Evolutionary conservation across 2,888 invertebrate species (phyloP), one percentile per base, ranked within the genome.

Genomic region (Tyria jacobaeae): DNA sequence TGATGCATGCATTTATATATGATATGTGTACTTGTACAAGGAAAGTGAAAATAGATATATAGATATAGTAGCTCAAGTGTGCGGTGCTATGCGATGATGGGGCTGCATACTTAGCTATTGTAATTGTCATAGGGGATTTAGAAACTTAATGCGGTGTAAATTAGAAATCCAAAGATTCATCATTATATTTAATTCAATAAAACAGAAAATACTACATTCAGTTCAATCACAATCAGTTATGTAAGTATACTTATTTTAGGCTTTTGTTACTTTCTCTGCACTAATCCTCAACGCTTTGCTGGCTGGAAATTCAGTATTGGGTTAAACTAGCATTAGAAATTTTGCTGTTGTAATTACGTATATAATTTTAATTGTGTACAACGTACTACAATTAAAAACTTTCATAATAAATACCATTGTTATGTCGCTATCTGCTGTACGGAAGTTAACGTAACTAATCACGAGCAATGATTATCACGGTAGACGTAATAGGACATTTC

Each of bases 391-490:
- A 41, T 41, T 17, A 0, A n/a, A 12, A 12, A 9, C 25, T 12
- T 54, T 41, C 7, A 5, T 17, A 54, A 25, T 17, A 14, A 55
- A 55, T 14, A 21, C 54, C 44, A 41, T 54, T 14, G 21, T 27
- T 17, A 9, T 12, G 4, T n/a, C n/a, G 27, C 31, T 25, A 50
- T 44, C 15, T 56, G 14, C 41, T 35, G 7, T 51, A 25, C 14
- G 34, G 14, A 52, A 57, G 35, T 37, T 47, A 6, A 39, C 31
- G 21, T 24, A 52, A 51, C 52, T 52, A 57, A 57, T 61, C 37
- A 47, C 37, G 51, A 61, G 47, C 51, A 57, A 27, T n/a, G 31
- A 52, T 57, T 57, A 56, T 44, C 31, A 31, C 21, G 44, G 21
- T 17, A 34, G 48, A 60, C 37, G 48, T 59, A 53, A 53, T 60